Base-by-base conservation (phyloP, 1,140 invertebrate species). In the Lerema accius region DNA sequence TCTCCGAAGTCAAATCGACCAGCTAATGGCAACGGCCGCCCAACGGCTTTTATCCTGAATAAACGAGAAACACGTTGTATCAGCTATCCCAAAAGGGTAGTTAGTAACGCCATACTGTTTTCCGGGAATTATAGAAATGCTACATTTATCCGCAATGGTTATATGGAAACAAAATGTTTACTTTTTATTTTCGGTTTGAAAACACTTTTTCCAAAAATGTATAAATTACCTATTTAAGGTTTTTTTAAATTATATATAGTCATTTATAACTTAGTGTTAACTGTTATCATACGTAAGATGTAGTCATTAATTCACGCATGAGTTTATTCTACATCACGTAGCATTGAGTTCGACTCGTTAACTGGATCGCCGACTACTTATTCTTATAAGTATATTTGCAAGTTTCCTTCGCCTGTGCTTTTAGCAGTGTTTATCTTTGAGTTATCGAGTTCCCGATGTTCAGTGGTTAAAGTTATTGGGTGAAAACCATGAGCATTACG, bases 41-140 rank as follows among this genome's bases (percentile, higher is more conserved):
- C 23, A 50, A 35, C 15, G 7, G 48, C 13, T 50, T 35, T 50
- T 50, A 50, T 50, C 48, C 23, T n/a, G 26, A 35, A 15, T 51
- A 51, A 37, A 19, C 16, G 11, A 23, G 45, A 26, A 48, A 48
- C 45, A 39, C 28, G 9, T 39, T 50, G 28, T 50, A 50, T 50
- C 28, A 35, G 28, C 26, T 50, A 51, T 51, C 49, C 49, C 32
- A 37, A 51, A 37, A 51, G 49, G 19, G 49, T 51, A 14, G 15
- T 51, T 51, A 39, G 28, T 32, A 39, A 51, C 4, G 49, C 9
- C n/a, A 19, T 51, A 17, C 48, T 51, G 32, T 17, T 23, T 32
- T 7, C 28, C 28, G 9, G 9, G 1, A 4, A 32, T 32, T 32
- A 32, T 32, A 32, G 28, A 32, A 32, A 32, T 32, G 28, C 28